Evolutionary conservation across 2,113 vertebrate genomes (phyloP).

Genomic region (Nannospalax galili): DNA sequence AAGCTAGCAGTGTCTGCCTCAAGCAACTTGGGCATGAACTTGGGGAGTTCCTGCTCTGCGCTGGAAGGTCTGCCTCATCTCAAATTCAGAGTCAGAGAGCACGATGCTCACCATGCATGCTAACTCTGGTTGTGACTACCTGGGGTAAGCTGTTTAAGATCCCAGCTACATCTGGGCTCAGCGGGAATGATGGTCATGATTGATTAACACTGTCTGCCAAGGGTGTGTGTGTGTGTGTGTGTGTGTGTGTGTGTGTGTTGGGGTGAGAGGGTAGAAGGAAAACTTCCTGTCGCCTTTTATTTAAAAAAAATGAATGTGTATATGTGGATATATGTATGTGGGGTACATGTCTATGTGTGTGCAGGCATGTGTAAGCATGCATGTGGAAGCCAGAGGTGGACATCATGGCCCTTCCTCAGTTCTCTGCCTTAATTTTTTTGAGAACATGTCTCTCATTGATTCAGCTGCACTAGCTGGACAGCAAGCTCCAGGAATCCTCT

Average conservation of each 20-base stretch:
- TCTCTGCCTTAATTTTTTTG: not conserved
- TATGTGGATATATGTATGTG: not conserved
- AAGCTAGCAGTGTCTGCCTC: not conserved
- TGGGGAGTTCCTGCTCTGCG: not conserved
- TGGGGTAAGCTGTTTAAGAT: constrained; percentile 10
- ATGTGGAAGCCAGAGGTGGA: not conserved
- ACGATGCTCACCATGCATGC: not conserved
- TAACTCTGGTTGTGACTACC: constrained; percentile 34
- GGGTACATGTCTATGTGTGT: not conserved
- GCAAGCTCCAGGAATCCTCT: too few relatives aligned
- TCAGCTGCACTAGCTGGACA: too few relatives aligned
- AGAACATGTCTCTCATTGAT: not conserved
- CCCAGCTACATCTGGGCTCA: constrained; percentile 49
- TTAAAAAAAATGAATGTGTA: not conserved
- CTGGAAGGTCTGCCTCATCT: constrained; percentile 44
- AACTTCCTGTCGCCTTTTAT: not conserved
- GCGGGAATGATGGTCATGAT: constrained; percentile 9
- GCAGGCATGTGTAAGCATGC: too few relatives aligned
- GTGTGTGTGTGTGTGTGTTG: too few relatives aligned
- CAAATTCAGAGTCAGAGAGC: not conserved
- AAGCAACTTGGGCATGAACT: not conserved
- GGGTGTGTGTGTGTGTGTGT: too few relatives aligned
- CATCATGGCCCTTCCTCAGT: not conserved
- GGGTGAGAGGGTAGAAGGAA: not conserved
- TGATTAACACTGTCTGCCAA: constrained; percentile 46